These are phyloP conservation scores for Polyommatus iphigenia DNA, from an alignment of 2,888 invertebrate species.

Conservation along the genomic window DNA sequence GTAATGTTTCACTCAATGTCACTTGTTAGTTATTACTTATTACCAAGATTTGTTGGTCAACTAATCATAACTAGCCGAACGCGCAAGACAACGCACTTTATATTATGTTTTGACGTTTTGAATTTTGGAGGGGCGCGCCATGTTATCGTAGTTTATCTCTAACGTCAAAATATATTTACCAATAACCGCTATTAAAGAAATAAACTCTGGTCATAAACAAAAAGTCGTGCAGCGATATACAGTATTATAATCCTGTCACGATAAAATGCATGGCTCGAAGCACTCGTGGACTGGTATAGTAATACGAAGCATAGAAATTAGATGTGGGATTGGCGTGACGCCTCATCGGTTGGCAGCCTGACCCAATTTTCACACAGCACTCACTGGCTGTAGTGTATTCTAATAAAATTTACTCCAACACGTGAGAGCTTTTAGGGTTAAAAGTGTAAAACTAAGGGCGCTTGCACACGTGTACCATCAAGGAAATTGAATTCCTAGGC, in stretches of 20 bases:
- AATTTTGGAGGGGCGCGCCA: no score
- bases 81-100: no score
- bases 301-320: constrained; percentile 1
- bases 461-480: neutral
- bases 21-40: no score
- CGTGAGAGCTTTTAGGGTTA: constrained; percentile 12
- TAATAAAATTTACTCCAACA: constrained; percentile 13
- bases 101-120: no score
- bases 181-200: neutral
- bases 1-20: no score
- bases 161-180: neutral
- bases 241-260: neutral
- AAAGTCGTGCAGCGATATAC: neutral
- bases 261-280: neutral
- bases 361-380: constrained; percentile 9
- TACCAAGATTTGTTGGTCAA: no score
- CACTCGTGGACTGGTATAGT: neutral
- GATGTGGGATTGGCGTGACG: constrained; percentile 10
- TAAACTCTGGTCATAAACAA: no score
- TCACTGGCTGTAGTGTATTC: neutral
- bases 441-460: neutral
- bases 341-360: constrained; percentile 12
- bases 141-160: no score
- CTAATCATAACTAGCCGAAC: no score
- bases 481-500: neutral